These are phyloP conservation scores for Heterodera filipjevi DNA, from an alignment of 2,888 invertebrate genomes.

Conservation along the genomic window DNA sequence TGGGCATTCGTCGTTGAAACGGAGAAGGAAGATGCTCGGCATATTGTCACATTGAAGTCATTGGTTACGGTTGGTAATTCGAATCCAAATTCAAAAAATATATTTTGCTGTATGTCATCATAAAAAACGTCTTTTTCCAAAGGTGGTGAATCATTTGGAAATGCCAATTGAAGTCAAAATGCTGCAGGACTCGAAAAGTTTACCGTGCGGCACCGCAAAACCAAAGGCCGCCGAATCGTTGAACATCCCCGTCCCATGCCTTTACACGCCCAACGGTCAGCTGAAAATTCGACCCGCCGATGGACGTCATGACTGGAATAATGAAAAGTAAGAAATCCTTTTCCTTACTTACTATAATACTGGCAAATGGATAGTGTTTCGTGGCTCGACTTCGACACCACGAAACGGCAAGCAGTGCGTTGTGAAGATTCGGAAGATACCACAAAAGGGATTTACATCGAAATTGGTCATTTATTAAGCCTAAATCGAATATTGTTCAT, in stretches of 20 bases:
- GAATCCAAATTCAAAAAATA: neutral
- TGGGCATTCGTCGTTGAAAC: slow-evolving; percentile 82
- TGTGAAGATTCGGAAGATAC: slow-evolving; percentile 48
- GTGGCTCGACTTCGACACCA: slow-evolving; percentile 58
- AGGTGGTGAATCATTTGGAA: slow-evolving; percentile 55
- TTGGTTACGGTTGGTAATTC: slow-evolving; percentile 76
- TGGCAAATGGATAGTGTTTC: slow-evolving; percentile 41
- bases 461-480: too few species aligned
- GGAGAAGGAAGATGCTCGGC: slow-evolving; percentile 81
- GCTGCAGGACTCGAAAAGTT: slow-evolving; percentile 77
- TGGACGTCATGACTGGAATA: slow-evolving; percentile 51
- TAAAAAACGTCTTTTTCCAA: too few species aligned
- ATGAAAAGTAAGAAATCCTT: neutral
- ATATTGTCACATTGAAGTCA: slow-evolving; percentile 82
- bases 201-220: slow-evolving; percentile 72
- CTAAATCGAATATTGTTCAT: too few species aligned
- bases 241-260: slow-evolving; percentile 82
- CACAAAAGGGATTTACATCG: slow-evolving; percentile 52
- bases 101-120: too few species aligned
- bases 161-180: slow-evolving; percentile 72
- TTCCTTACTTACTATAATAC: neutral
- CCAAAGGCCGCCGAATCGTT: slow-evolving; percentile 68
- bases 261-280: slow-evolving; percentile 84
- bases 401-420: slow-evolving; percentile 50
- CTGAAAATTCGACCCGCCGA: slow-evolving; percentile 78